Base-by-base conservation (phyloP, 1,140 invertebrate genomes). In the Drosophila tropicalis region DNA sequence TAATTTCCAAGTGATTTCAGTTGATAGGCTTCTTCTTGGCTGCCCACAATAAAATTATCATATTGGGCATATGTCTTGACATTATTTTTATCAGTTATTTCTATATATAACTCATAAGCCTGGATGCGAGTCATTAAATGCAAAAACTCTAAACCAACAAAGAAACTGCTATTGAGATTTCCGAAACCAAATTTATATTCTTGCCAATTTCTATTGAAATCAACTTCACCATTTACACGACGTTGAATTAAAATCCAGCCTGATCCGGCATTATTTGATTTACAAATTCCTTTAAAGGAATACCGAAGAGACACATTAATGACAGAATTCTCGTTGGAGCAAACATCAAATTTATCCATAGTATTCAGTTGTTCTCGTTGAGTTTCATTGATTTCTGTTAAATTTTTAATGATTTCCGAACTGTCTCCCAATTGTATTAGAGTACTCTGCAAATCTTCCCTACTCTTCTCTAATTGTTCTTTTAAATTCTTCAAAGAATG, bases 141-240 rank as follows among this genome's bases (percentile, higher is more conserved):
- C 6, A 76, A 15, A 12, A 60, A 67, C 6, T 72, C 64, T 1
- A 76, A 60, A 1, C 73, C 73, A 6, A 76, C 44, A 3, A 76
- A 76, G 19, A 72, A 76, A 6, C 72, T 70, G 13, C 41, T 29
- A 1, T 55, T 12, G 12, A 29, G 10, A 25, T 55, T 22, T 5
- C 51, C 51, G 7, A 55, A 55, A 5, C 51, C 51, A 22, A 5
- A n/a, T 55, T 55, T 55, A 3, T 55, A 55, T 13, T 29, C 51
- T 0, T 29, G 12, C 51, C 51, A 55, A 13, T 29, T 29, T 29
- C 51, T 22, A 17, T 55, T 55, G 7, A 55, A 55, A n/a, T 55
- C 13, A 2, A 55, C 10, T 25, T 29, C 2, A 15, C 25, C 54
- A 56, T 32, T 32, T 13, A 56, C 3, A 0, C 54, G 51, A 15